phyloP scores from a whole-genome alignment of 2,797 vertebrate genomes.

The Orientallactaga sibirica region DNA sequence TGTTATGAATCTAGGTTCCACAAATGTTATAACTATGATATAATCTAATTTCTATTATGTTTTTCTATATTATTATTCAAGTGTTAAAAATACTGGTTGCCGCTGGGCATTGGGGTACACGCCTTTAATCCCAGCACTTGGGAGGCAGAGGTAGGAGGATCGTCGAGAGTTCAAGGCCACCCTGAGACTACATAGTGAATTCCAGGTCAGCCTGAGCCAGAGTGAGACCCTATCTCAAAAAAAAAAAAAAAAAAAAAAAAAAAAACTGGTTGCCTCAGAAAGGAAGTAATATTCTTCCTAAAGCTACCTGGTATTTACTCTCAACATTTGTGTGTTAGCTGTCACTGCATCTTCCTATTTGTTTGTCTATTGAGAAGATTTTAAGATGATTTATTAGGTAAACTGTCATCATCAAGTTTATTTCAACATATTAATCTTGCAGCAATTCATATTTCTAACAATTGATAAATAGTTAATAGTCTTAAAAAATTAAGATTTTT shows the following conservation, averaged over 20 bases:
- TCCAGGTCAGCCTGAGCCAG: no score
- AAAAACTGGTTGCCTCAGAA: conserved; percentile 60
- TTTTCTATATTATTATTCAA: conserved; percentile 67
- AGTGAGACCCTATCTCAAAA: no score
- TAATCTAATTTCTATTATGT: conserved; percentile 72
- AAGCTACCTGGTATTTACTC: conserved; percentile 53
- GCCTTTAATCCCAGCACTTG: no score
- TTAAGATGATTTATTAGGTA: conserved; percentile 59
- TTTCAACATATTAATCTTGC: conserved; percentile 15
- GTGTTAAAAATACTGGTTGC: conserved; percentile 58
- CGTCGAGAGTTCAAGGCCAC: no score
- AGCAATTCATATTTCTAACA: conserved; percentile 49
- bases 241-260: neutral
- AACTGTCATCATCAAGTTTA: conserved; percentile 69
- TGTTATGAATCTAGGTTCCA: conserved; percentile 58
- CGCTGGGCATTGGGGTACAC: no score
- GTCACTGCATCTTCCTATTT: neutral
- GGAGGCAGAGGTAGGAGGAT: no score
- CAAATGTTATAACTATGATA: conserved; percentile 67
- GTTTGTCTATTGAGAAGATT: conserved; percentile 64
- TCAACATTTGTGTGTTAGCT: conserved; percentile 48
- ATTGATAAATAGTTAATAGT: conserved; percentile 42
- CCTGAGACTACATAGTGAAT: no score
- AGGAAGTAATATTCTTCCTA: conserved; percentile 67
- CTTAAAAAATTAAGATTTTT: conserved; percentile 17